Evolutionary conservation across 2,797 vertebrate genomes (phyloP).

Genomic region (Halcyon leucocephala): DNA sequence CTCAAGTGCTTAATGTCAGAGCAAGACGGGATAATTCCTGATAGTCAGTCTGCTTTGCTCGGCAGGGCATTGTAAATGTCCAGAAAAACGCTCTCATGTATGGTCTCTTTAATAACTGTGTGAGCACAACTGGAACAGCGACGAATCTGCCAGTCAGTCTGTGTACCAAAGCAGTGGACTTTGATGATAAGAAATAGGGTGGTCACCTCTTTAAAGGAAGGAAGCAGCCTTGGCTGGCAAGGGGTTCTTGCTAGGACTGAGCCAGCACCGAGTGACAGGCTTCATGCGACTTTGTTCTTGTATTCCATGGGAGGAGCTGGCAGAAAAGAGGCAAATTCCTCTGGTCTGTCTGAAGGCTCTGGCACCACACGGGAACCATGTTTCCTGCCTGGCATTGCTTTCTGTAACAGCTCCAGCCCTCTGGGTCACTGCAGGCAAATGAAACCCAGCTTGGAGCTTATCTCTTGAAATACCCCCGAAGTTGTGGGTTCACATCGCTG

Average conservation of each 20-base stretch:
- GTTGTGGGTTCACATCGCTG: background rate
- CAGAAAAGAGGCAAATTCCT: slow-evolving; percentile 52
- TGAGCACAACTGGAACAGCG: background rate
- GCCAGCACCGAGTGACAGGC: background rate
- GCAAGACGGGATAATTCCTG: background rate
- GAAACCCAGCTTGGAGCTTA: background rate
- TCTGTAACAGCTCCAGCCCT: background rate
- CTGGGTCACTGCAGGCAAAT: slow-evolving; percentile 4
- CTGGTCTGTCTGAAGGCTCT: slow-evolving; percentile 19
- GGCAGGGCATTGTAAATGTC: background rate
- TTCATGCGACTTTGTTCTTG: slow-evolving; percentile 40
- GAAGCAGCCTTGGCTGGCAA: background rate
- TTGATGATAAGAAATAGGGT: background rate
- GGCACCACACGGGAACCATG: background rate
- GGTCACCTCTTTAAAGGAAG: background rate
- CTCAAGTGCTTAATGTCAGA: background rate
- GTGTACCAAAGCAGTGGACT: background rate
- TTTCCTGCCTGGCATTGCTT: slow-evolving; percentile 28
- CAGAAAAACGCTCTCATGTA: background rate
- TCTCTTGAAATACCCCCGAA: background rate
- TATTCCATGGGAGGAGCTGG: slow-evolving; percentile 39
- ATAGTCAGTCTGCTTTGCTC: background rate
- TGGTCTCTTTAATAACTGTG: background rate
- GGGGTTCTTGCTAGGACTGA: background rate
- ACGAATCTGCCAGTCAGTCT: background rate